Evolutionary conservation across 2,113 vertebrate genomes (phyloP).

Genomic region (Xyrauchen texanus): DNA sequence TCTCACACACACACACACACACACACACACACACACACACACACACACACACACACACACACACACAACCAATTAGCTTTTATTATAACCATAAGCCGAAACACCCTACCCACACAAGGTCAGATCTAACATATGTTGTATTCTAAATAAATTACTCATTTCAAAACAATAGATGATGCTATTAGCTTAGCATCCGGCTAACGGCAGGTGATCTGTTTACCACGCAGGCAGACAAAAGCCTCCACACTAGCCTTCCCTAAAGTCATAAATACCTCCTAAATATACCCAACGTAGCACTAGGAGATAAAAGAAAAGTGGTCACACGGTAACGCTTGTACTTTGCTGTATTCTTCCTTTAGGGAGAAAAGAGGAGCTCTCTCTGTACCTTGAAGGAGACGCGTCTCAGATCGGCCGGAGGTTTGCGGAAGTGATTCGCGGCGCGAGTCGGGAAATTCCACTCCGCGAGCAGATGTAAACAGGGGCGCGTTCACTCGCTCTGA

Average conservation of each 20-base stretch:
- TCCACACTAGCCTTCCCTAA: slow-evolving; percentile 18
- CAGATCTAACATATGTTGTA: neutral
- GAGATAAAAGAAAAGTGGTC: neutral
- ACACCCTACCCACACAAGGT: neutral
- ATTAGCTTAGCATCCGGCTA: slow-evolving; percentile 51
- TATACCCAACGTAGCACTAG: neutral
- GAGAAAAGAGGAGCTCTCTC: slow-evolving; percentile 12
- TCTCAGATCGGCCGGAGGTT: slow-evolving; percentile 66
- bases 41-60: neutral
- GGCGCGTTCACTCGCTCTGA: neutral
- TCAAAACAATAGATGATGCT: slow-evolving; percentile 2
- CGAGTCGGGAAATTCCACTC: slow-evolving; percentile 81
- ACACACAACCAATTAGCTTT: slow-evolving; percentile 3
- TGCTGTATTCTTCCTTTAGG: neutral
- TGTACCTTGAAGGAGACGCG: slow-evolving; percentile 70
- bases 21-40: too few species aligned
- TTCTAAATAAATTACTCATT: slow-evolving; percentile 16
- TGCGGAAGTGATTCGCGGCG: slow-evolving; percentile 77
- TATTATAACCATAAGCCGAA: slow-evolving; percentile 7
- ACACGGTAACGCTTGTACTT: neutral
- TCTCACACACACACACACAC: too few species aligned
- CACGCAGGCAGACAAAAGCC: slow-evolving; percentile 36
- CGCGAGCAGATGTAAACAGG: slow-evolving; percentile 75
- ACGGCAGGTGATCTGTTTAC: slow-evolving; percentile 56
- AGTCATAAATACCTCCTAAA: slow-evolving; percentile 5